Base-by-base conservation (phyloP, 2,797 vertebrate species). In the Neosalanx taihuensis region DNA sequence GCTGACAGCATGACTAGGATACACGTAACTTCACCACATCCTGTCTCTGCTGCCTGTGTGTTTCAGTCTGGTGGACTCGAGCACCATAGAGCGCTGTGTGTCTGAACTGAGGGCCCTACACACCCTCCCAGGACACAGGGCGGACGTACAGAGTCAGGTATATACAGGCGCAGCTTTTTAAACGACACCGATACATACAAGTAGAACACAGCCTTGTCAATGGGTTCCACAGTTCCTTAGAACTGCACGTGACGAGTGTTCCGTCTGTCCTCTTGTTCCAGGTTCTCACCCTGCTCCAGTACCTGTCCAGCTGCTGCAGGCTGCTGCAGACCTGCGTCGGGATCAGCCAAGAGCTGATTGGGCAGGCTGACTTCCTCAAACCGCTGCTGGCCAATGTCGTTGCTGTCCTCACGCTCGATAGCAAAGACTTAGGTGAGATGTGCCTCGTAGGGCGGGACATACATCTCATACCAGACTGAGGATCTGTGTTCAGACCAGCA, bases 111-210 rank as follows among this genome's bases (percentile, higher is more conserved):
- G 85, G 87, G 83, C 86, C 51, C 91, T 86, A 0, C 71, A 85
- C 77, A 72, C 91, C 59, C 84, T 81, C 20, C 89, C 86, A 1
- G 88, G 85, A 83, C 90, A 91, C 33, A 77, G 31, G 56, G 93
- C 95, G 75, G 89, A 94, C 62, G 83, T 90, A 65, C 95, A 92
- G 89, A 92, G 89, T 77, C 97, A 98, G 93, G 97, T 98, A 76
- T 89, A 89, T 58, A 10, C 18, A 20, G 15, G 18, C 51, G n/a
- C 51, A 56, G 15, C 15, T 56, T 17, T 46, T 46, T 13, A 46
- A 46, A 41, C 37, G 37, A 9, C 1, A 6, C 41, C 41, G 1
- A 46, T 46, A 46, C 13, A 46, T 46, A 26, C 41, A 46, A 41
- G 37, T 41, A 41, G 37, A 13, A 46, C 41, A 46, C 41, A 46